Evolutionary conservation across 2,113 vertebrate species (phyloP).

Genomic region (Pseudorectes ferrugineus): DNA sequence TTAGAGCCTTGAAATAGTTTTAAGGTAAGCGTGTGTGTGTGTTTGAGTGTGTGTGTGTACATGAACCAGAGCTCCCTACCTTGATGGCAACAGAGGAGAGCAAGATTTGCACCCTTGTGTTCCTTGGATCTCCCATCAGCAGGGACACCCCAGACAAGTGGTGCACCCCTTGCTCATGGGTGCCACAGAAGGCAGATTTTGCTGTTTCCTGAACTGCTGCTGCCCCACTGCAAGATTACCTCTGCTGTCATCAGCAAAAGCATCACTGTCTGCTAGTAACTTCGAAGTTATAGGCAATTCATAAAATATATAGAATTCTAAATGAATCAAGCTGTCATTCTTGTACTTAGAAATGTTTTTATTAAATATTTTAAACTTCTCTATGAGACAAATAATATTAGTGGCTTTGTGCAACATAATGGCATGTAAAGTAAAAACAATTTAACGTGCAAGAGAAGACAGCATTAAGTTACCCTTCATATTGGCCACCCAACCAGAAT

Average conservation of each 20-base stretch:
- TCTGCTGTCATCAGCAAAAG: neutral
- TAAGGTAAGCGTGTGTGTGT: neutral
- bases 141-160: neutral
- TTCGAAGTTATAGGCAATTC: neutral
- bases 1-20: neutral
- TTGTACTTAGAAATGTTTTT: constrained; percentile 22
- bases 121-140: neutral
- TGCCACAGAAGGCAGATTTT: neutral
- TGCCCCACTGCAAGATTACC: neutral
- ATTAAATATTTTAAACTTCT: constrained; percentile 52
- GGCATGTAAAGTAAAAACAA: neutral
- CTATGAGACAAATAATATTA: neutral
- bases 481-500: neutral
- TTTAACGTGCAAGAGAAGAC: neutral
- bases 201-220: neutral
- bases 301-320: neutral
- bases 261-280: neutral
- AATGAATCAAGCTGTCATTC: neutral
- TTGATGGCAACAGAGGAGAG: neutral
- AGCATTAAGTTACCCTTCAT: neutral
- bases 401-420: neutral
- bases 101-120: neutral
- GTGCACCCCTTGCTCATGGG: neutral
- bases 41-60: rapidly evolving
- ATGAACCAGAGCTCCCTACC: neutral